phyloP scores from a whole-genome alignment of 2,113 vertebrate genomes.

The Osmerus eperlanus region DNA sequence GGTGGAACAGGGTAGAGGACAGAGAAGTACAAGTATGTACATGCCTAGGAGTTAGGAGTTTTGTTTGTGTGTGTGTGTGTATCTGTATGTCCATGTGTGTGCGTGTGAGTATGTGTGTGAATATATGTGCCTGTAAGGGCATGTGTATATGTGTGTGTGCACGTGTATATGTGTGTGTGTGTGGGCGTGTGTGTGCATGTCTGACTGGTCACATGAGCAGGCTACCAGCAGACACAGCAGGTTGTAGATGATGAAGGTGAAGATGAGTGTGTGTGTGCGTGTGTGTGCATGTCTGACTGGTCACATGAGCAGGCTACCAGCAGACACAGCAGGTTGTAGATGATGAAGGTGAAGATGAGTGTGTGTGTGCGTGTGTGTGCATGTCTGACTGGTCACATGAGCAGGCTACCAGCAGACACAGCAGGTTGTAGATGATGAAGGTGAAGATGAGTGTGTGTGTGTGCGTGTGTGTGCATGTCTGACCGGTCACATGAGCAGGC shows the following conservation, averaged over 20 bases:
- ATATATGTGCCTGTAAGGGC: background rate
- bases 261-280: too few relatives aligned
- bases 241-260: conserved; percentile 87
- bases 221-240: conserved; percentile 79
- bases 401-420: too few relatives aligned
- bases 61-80: background rate
- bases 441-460: too few relatives aligned
- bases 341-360: too few relatives aligned
- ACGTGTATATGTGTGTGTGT: background rate
- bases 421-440: too few relatives aligned
- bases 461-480: conserved; percentile 24
- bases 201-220: conserved; percentile 85
- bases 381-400: too few relatives aligned
- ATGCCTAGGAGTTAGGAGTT: background rate
- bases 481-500: conserved; percentile 87
- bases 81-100: background rate
- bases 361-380: too few relatives aligned
- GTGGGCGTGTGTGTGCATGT: background rate
- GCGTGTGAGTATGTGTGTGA: conserved; percentile 7
- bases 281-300: too few relatives aligned
- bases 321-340: too few relatives aligned
- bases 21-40: conserved; percentile 11
- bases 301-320: too few relatives aligned
- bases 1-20: conserved; percentile 8
- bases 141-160: conserved; percentile 2